Base-by-base conservation (phyloP, 92 coral and sea anemone genomes). In the Galaxea fascicularis region DNA sequence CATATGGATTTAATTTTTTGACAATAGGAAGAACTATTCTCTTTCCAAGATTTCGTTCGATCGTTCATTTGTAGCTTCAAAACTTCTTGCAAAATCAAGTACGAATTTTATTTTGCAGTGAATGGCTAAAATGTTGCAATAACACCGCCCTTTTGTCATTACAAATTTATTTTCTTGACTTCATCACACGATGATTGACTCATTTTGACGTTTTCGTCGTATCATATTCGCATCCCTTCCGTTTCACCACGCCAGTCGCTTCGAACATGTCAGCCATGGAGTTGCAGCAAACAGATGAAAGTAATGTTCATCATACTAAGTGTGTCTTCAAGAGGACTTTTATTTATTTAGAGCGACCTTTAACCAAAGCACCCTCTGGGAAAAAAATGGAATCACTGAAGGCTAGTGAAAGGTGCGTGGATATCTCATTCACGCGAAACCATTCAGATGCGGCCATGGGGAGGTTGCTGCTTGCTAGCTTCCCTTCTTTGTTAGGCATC, bases 401-500 rank as follows among this genome's bases (percentile, higher is more conserved):
- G 26, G 66, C 66, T 20, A 20, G 66, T 21, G 66, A 28, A 21
- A 60, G 66, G 66, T 20, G 25, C 10, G 26, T 28, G 26, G 66
- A 60, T 4, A 60, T 20, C 8, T 18, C 28, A 60, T 60, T 60
- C 27, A 60, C 28, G 26, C 25, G 66, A 60, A 60, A 60, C 26
- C 66, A 60, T n/a, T 60, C 66, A 8, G 66, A 60, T 60, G 66
- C 27, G 66, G 66, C 66, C 28, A 60, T 60, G 66, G 66, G 65
- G 66, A 60, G 66, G 27, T 60, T n/a, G 27, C 66, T 60, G 26
- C 66, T 60, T 60, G 66, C 66, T 13, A 60, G 27, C 66, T 35
- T 35, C 41, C 41, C 41, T 35, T 35, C 41, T 35, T 35, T 35
- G 41, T 6, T 35, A 2, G 6, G 41, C 41, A 35, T 35, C 41